Percentiles rank a stretch among this genome's conserved stretches.
Conservation (phyloP, 2,797 vertebrate species). For the Champsocephalus gunnari region DNA sequence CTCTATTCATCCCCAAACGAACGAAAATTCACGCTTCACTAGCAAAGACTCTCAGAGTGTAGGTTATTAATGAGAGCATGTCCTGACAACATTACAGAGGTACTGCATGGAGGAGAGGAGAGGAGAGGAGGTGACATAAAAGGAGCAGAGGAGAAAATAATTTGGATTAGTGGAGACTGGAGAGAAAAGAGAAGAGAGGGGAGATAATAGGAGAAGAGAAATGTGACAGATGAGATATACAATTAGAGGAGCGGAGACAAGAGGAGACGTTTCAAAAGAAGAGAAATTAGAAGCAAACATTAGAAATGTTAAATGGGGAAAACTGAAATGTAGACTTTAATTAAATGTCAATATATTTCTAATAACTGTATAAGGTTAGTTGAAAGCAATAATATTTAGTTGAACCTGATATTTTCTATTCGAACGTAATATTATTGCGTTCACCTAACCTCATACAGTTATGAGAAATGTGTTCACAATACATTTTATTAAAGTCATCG, state of each 20-base stretch:
- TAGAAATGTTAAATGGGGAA: background rate
- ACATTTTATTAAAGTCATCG: too few species aligned
- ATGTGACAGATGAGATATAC: background rate
- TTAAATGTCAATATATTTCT: too few species aligned
- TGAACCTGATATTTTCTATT: too few species aligned
- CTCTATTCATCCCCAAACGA: conserved; percentile 76
- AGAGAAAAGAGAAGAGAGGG: accelerated
- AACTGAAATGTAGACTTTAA: too few species aligned
- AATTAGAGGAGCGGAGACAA: background rate
- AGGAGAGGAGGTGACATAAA: background rate
- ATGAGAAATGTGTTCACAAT: too few species aligned
- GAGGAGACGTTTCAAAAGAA: background rate
- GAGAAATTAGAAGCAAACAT: too few species aligned
- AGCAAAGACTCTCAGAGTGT: conserved; percentile 73
- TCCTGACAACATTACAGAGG: conserved; percentile 77
- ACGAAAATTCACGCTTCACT: conserved; percentile 73
- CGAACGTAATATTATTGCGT: too few species aligned
- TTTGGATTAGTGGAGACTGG: background rate
- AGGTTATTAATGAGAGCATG: conserved; percentile 83
- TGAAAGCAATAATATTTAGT: too few species aligned
- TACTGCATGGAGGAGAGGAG: conserved; percentile 52
- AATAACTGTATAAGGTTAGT: too few species aligned
- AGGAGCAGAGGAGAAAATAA: background rate
- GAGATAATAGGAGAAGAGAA: background rate
- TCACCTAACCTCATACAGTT: too few species aligned